Evolutionary conservation across 53 echinoderm and acorn worm species (phyloP).

Genomic region (Holothuria scabra): DNA sequence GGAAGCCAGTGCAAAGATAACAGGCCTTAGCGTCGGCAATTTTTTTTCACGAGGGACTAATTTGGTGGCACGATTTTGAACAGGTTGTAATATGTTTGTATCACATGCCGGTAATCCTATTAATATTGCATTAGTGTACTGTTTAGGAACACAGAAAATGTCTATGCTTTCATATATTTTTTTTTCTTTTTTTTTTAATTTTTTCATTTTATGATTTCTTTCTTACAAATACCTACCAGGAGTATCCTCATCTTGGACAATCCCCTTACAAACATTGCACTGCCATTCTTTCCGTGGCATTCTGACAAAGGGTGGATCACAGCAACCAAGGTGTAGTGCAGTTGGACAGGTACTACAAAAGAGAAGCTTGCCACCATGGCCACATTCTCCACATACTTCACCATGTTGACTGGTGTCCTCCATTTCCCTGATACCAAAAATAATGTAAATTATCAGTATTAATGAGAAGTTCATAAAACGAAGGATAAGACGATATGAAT

Average conservation of each 20-base stretch:
- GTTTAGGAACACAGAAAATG: too few relatives aligned
- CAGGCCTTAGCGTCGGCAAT: too few relatives aligned
- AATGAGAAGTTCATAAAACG: neutral
- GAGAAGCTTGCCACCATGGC: constrained; percentile 85
- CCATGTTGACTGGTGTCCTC: constrained; percentile 73
- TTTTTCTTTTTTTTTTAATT: too few relatives aligned
- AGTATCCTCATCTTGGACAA: constrained; percentile 29
- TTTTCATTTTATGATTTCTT: too few relatives aligned
- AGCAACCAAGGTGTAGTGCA: constrained; percentile 82
- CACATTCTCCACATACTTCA: constrained; percentile 69
- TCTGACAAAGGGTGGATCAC: constrained; percentile 64
- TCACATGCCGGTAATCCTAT: too few relatives aligned
- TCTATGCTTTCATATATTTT: too few relatives aligned
- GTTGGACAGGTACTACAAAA: constrained; percentile 81
- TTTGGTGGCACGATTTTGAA: too few relatives aligned
- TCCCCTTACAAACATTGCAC: constrained; percentile 67
- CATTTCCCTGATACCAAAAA: constrained; percentile 19
- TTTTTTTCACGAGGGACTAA: too few relatives aligned
- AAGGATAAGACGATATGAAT: neutral
- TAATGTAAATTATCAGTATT: neutral
- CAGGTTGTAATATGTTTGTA: too few relatives aligned
- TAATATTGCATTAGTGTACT: too few relatives aligned
- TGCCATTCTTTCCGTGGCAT: constrained; percentile 82
- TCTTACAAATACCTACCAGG: too few relatives aligned
- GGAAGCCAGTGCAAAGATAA: too few relatives aligned